Base-by-base conservation (phyloP, 2,888 invertebrate species). In the Pyrgus malvae region DNA sequence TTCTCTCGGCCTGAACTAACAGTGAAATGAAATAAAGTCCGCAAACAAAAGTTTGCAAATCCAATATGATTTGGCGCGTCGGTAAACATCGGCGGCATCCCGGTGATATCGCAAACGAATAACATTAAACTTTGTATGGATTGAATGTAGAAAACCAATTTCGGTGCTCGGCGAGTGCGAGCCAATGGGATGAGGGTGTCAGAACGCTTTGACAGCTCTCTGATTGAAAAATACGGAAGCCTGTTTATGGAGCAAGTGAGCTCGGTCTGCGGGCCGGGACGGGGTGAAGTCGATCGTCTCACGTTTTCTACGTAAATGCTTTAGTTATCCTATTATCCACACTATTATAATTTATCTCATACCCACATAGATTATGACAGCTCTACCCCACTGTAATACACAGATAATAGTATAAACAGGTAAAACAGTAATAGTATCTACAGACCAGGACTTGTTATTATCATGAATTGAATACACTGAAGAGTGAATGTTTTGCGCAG, bases 181-280 rank as follows among this genome's bases (percentile, higher is more conserved):
- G 90, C 89, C 90, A 89, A 84, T 83, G 85, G 89, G 90, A 90
- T 91, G 91, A 91, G 91, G 91, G 90, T 89, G 90, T 90, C 90
- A 91, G 89, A 91, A 90, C 83, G 91, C 89, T 90, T 91, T 91
- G 91, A 91, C 91, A 91, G 91, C 85, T 91, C 89, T 83, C 91
- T 91, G 91, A 92, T 92, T 91, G 91, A 91, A 92, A 91, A 91
- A 91, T 91, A 91, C 91, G 90, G 89, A 84, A 90, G 87, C 82
- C 90, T 90, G 90, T 90, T 90, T 90, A 90, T 90, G 80, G 88
- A 88, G 86, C 81, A 79, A 85, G 83, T 81, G 85, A 80, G 79
- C 66, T 69, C 64, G 66, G 57, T 37, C 19, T 69, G 64, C 65
- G 56, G 48, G 45, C 61, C 67, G 61, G 50, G 31, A 61, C 60